Base-by-base conservation (phyloP, 1,140 invertebrate genomes). In the Caenorhabditis tropicalis region DNA sequence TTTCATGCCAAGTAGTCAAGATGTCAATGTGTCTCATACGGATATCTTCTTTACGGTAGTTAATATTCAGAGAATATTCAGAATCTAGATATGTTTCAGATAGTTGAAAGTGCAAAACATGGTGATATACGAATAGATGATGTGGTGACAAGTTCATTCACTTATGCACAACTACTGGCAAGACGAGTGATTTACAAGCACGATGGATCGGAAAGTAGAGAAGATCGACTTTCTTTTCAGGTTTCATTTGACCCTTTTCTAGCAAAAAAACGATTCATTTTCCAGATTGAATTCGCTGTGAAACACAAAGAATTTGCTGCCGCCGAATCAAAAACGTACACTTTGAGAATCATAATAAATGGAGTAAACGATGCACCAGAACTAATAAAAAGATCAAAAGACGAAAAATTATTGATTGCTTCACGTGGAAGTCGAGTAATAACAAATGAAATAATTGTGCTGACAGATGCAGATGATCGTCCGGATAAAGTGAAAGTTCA, bases 321-420 rank as follows among this genome's bases (percentile, higher is more conserved):
- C 3, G 48, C 79, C 21, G 83, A 80, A 46, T 51, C 83, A 21
- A 85, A 79, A n/a, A 80, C 83, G 3, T 85, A 85, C n/a, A 81
- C 81, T 19, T 21, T 85, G 19, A 36, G 83, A 49, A 82, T 85
- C 39, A 74, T 56, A 70, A 86, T 90, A 19, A 85, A 87, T 29
- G 86, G 89, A 31, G 81, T 83, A 2, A 87, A 90, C 48, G 89
- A 90, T 60, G 60, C 82, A 15, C 89, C 89, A 4, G 86, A 89
- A 79, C 48, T 90, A 6, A 48, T 79, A 2, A 65, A 82, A 29
- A 86, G 79, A 24, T 33, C 86, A 24, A 81, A 65, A 9, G 89
- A 89, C 1, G 65, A 79, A 7, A 43, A 82, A 12, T 46, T 90
- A 19, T 48, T 84, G 79, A 84, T 90, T 43, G 79, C 87, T 24